These are phyloP conservation scores for Ailurus styani DNA, from an alignment of 2,113 vertebrate species.

Conservation along the genomic window DNA sequence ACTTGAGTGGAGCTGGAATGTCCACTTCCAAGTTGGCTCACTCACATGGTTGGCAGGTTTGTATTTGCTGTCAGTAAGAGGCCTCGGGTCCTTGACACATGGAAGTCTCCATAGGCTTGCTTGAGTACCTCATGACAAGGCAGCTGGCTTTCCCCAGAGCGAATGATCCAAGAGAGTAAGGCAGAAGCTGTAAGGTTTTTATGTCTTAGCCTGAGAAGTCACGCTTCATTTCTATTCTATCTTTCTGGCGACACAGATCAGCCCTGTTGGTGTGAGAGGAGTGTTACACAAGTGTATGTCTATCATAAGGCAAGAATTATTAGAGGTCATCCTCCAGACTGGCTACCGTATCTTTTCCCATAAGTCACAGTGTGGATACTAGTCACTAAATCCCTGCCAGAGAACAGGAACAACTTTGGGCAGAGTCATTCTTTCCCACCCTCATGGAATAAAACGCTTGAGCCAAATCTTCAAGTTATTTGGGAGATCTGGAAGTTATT, in stretches of 20 bases:
- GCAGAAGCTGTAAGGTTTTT: neutral
- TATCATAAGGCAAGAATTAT: neutral
- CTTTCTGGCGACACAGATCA: neutral
- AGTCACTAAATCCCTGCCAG: neutral
- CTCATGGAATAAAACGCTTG: neutral
- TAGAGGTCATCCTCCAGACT: neutral
- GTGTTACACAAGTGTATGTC: neutral
- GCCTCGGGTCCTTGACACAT: neutral
- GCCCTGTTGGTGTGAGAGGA: no score
- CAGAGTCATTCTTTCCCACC: neutral
- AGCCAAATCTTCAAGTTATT: neutral
- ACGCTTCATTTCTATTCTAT: neutral
- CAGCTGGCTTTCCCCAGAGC: neutral
- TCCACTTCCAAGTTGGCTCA: neutral
- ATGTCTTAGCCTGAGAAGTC: neutral
- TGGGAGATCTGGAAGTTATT: neutral
- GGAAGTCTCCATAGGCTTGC: neutral
- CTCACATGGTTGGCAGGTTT: neutral
- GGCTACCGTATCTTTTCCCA: neutral
- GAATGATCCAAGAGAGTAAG: neutral
- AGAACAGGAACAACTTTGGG: neutral
- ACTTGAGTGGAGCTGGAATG: neutral
- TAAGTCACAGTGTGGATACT: neutral
- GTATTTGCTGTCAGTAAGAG: neutral
- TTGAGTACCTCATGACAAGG: neutral